A percentile compares a stretch with the other conserved stretches of the same genome.
Conservation (phyloP, 2,888 invertebrate species). For the Stenchaetothrips biformis region DNA sequence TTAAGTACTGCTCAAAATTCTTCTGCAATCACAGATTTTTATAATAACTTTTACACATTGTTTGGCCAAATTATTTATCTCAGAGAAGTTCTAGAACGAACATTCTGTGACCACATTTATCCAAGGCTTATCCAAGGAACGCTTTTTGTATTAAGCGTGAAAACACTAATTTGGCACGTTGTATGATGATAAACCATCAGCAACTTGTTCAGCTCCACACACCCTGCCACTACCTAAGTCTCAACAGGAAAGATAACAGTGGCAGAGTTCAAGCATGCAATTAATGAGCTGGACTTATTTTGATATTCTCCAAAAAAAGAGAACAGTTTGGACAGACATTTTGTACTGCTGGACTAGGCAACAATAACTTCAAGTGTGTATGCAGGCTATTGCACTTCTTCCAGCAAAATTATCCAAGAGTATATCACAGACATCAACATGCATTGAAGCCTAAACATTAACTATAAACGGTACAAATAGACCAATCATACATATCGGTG, state of each 20-base stretch:
- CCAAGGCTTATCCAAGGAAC: too few species aligned
- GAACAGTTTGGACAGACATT: neutral
- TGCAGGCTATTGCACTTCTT: conserved; percentile 1
- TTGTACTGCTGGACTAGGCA: conserved; percentile 7
- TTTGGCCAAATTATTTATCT: too few species aligned
- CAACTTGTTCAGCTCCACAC: neutral
- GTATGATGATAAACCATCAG: neutral
- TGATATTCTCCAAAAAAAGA: too few species aligned
- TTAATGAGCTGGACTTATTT: too few species aligned
- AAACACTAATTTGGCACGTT: conserved; percentile 14
- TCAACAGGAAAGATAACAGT: too few species aligned
- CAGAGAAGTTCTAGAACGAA: too few species aligned
- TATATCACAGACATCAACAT: conserved; percentile 19
- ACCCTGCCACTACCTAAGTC: neutral
- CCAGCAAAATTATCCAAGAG: neutral
- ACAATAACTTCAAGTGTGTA: neutral
- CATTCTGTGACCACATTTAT: too few species aligned
- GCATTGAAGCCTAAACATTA: neutral
- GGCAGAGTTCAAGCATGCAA: too few species aligned
- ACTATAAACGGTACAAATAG: neutral
- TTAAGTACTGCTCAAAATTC: too few species aligned
- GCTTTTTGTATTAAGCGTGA: neutral
- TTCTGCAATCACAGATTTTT: too few species aligned
- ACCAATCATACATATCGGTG: neutral
- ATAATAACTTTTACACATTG: too few species aligned